phyloP scores from a whole-genome alignment of 2,888 invertebrate genomes.

The Himalopsyche kuldschensis region DNA sequence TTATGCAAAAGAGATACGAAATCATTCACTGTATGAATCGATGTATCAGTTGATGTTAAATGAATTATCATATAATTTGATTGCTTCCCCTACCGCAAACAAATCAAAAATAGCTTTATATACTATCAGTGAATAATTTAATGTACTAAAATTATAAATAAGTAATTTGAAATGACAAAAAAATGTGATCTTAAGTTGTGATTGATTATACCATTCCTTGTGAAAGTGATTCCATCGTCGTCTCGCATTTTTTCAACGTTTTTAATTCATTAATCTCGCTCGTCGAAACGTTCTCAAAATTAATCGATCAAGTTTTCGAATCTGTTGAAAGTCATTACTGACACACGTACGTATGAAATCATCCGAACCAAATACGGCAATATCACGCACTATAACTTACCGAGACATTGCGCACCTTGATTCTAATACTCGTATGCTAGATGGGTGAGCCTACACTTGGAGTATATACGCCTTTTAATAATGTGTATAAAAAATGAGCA shows the following conservation, averaged over 20 bases:
- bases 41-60: too few relatives aligned
- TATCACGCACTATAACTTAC: not conserved
- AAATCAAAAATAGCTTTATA: too few relatives aligned
- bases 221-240: not conserved
- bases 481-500: conserved; percentile 10
- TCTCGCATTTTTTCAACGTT: not conserved
- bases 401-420: not conserved
- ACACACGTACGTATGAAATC: not conserved
- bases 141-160: too few relatives aligned
- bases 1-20: too few relatives aligned
- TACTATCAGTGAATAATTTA: too few relatives aligned
- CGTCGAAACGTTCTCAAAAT: not conserved
- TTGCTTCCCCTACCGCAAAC: too few relatives aligned
- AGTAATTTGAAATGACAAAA: not conserved
- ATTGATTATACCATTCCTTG: not conserved
- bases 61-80: too few relatives aligned
- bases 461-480: not conserved
- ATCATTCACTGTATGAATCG: too few relatives aligned
- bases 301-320: not conserved
- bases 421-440: not conserved
- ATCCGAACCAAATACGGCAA: not conserved
- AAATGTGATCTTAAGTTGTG: not conserved
- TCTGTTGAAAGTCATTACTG: not conserved
- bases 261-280: not conserved
- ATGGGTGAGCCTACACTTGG: not conserved